Conservation (phyloP, 2,113 vertebrate species). For the Dolichotis patagonum region DNA sequence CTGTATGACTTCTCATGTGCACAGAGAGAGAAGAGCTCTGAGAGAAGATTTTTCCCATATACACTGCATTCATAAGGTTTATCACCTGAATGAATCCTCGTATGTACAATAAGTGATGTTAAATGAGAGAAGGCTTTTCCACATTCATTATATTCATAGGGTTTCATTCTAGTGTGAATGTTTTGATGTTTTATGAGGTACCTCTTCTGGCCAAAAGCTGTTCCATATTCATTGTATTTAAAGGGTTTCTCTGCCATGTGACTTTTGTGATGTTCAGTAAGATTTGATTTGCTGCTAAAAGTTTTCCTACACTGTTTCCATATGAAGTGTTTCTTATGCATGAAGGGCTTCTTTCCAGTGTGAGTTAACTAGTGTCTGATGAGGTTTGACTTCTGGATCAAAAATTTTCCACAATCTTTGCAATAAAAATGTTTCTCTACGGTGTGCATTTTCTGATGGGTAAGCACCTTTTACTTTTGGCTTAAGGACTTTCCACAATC, state of each 20-base stretch:
- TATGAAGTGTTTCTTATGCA: neutral
- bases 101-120: constrained; percentile 79
- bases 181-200: constrained; percentile 26
- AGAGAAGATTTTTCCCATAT: constrained; percentile 80
- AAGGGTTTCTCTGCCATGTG: constrained; percentile 80
- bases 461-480: constrained; percentile 77
- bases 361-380: constrained; percentile 83
- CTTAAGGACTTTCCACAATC: constrained; percentile 82
- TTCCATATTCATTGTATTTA: constrained; percentile 79
- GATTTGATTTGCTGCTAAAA: constrained; percentile 80
- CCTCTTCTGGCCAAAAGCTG: constrained; percentile 80
- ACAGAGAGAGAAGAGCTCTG: constrained; percentile 75
- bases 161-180: constrained; percentile 80
- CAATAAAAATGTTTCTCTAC: constrained; percentile 80
- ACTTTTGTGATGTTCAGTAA: constrained; percentile 80
- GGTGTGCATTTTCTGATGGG: constrained; percentile 80
- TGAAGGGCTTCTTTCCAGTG: constrained; percentile 81
- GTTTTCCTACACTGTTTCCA: constrained; percentile 82
- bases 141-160: constrained; percentile 79
- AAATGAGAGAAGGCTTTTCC: constrained; percentile 80
- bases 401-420: constrained; percentile 80
- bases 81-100: constrained; percentile 80
- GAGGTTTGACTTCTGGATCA: constrained; percentile 81
- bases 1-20: constrained; percentile 75
- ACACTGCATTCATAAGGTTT: constrained; percentile 81